A percentile compares a stretch with the other conserved stretches of the same genome.
Evolutionary conservation across 2,888 invertebrate species (phyloP).

Genomic region (Proisotoma minuta): DNA sequence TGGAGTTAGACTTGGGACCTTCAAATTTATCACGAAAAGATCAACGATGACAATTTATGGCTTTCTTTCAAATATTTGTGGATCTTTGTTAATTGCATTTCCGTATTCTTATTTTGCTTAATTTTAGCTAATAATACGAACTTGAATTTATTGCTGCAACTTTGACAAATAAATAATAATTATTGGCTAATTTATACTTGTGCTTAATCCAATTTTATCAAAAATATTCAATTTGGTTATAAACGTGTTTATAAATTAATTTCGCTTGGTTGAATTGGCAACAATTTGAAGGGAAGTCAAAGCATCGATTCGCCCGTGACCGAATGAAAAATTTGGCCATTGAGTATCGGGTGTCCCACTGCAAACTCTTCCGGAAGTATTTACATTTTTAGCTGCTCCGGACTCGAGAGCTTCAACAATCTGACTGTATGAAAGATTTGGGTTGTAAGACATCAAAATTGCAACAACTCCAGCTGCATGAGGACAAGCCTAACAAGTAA

Average conservation of each 20-base stretch:
- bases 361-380: neutral
- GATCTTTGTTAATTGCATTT: neutral
- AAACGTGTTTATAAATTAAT: no score
- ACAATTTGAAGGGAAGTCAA: neutral
- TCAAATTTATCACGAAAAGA: neutral
- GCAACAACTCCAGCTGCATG: conserved; percentile 4
- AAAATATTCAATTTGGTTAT: no score
- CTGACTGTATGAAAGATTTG: neutral
- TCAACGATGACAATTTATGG: neutral
- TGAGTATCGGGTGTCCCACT: neutral
- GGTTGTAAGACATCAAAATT: conserved; percentile 6
- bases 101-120: neutral
- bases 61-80: neutral
- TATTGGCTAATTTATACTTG: no score
- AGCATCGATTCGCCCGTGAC: conserved; percentile 1
- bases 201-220: no score
- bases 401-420: neutral
- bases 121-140: no score
- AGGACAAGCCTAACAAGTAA: no score
- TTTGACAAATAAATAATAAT: no score
- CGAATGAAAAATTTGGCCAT: conserved; percentile 1
- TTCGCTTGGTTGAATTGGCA: no score
- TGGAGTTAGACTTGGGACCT: conserved; percentile 1
- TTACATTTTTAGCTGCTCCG: neutral
- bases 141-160: no score